phyloP scores from a whole-genome alignment of 2,113 vertebrate species.

The Neotoma lepida region DNA sequence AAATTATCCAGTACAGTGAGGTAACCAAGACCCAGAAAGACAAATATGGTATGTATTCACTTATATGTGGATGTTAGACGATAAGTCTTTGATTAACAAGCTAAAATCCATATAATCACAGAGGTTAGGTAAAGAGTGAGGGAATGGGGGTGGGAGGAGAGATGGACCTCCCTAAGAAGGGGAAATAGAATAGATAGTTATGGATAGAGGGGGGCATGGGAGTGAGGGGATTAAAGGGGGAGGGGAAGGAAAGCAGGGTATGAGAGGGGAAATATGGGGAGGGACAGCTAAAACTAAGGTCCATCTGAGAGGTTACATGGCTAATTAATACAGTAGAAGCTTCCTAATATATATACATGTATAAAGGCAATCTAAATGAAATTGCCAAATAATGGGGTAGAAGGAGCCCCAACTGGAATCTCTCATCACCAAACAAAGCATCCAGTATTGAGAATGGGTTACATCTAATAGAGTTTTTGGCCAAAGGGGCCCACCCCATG shows the following conservation, averaged over 20 bases:
- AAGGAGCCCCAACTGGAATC: background rate
- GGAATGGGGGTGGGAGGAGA: background rate
- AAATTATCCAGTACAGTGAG: background rate
- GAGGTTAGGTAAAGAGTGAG: background rate
- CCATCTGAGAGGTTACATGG: background rate
- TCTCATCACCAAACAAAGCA: background rate
- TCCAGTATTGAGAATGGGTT: background rate
- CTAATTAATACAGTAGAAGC: background rate
- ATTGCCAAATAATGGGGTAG: background rate
- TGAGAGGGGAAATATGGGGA: background rate
- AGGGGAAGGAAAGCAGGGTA: background rate
- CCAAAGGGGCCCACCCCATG: background rate
- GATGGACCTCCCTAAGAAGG: background rate
- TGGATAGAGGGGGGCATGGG: background rate
- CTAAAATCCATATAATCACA: background rate
- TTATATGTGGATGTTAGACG: background rate
- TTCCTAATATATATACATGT: background rate
- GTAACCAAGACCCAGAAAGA: background rate
- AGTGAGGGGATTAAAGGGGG: background rate
- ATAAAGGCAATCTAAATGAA: background rate
- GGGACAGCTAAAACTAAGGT: background rate
- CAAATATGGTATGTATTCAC: background rate
- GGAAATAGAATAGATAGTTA: background rate
- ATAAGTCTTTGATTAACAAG: background rate
- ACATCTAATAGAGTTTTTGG: background rate